Conservation (phyloP, 64 coral and sea anemone species). For the Trachythela sp. region DNA sequence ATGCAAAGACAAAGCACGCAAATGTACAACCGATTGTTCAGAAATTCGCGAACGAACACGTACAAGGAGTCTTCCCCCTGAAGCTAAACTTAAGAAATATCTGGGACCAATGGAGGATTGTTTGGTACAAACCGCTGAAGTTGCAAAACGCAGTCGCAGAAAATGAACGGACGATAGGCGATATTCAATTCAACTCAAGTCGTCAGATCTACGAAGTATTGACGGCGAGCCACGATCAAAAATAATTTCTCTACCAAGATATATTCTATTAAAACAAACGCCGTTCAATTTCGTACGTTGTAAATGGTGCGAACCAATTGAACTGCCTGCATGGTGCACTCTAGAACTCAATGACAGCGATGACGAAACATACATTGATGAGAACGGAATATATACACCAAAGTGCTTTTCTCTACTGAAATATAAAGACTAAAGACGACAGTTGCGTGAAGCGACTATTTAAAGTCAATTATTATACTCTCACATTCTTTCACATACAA, state of each 20-base stretch:
- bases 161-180: background rate
- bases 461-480: too few relatives aligned
- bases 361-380: slow-evolving; percentile 9
- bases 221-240: background rate
- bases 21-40: background rate
- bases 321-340: background rate
- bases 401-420: slow-evolving; percentile 2
- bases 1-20: background rate
- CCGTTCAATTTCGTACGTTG: background rate
- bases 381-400: slow-evolving; percentile 3
- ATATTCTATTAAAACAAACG: background rate
- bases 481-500: too few relatives aligned
- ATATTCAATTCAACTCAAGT: background rate
- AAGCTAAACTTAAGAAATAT: background rate
- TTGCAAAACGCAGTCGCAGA: background rate
- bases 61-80: background rate
- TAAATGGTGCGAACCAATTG: background rate
- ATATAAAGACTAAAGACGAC: background rate
- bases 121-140: background rate
- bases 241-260: background rate
- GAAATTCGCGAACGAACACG: background rate
- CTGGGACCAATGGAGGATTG: background rate
- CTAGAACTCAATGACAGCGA: background rate
- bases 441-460: too few relatives aligned
- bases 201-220: background rate